Percentiles rank a stretch among this genome's conserved stretches.
phyloP scores from a whole-genome alignment of 2,888 invertebrate species.

The Rotaria magnacalcarata region DNA sequence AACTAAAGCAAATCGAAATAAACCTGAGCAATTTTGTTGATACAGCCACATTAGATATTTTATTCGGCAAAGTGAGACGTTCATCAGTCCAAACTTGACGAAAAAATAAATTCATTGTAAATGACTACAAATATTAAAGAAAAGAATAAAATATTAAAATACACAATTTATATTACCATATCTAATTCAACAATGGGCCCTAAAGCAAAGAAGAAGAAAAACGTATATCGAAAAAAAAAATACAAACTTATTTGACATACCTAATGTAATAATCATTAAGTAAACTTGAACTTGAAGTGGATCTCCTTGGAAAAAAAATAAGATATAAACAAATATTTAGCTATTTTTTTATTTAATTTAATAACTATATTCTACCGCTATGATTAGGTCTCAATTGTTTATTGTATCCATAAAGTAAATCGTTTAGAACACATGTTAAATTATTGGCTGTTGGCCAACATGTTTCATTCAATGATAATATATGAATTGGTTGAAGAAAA shows the following conservation, averaged over 20 bases:
- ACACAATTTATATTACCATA: background rate
- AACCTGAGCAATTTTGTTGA: slow-evolving; percentile 20
- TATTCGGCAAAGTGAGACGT: background rate
- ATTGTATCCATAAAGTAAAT: slow-evolving; percentile 1
- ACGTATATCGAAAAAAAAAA: no score
- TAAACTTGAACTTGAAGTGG: slow-evolving; percentile 7
- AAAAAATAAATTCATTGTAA: slow-evolving; percentile 28
- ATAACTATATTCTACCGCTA: background rate
- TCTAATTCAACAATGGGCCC: slow-evolving; percentile 1
- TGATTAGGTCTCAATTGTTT: slow-evolving; percentile 1
- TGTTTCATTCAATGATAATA: background rate
- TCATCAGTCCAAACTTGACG: slow-evolving; percentile 22
- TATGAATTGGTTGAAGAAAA: background rate
- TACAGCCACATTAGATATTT: slow-evolving; percentile 4
- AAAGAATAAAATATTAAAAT: background rate
- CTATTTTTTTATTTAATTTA: background rate
- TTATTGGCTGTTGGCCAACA: slow-evolving; percentile 33
- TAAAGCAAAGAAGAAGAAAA: background rate
- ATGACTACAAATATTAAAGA: background rate
- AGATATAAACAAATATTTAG: background rate
- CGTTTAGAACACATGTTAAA: slow-evolving; percentile 29
- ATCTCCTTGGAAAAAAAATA: background rate
- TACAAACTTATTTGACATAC: background rate
- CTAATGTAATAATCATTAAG: slow-evolving; percentile 23
- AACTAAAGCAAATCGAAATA: background rate